Evolutionary conservation across 2,888 invertebrate genomes (phyloP), one percentile per base, ranked within the genome.

Genomic region (Perdita meconis): DNA sequence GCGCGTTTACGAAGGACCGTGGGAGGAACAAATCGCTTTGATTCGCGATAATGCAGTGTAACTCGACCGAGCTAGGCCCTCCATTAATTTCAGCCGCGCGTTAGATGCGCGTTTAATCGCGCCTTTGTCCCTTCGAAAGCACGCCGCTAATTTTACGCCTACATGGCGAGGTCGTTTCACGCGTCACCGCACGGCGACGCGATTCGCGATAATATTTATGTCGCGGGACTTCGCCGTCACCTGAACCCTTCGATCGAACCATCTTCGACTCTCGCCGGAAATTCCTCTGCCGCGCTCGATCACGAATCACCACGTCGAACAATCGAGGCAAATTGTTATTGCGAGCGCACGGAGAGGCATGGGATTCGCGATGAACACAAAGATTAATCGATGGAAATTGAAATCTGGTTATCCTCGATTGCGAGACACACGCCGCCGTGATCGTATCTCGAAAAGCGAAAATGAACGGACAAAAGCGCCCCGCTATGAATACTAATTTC

Each of bases 11-110:
- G 34, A 24, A 50, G 24, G 19, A n/a, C 19, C 55, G 38, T 8
- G 36, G 65, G 22, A 34, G 26, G 50, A 6, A 3, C 38, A 13
- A 57, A 50, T 66, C 65, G 44, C 30, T 47, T 24, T 34, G 19
- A 22, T 22, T 40, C 12, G 22, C 47, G 38, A 65, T 30, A 30
- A 47, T 19, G 50, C 50, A 26, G 19, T 40, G 19, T 51, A 51
- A 30, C 40, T 22, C 26, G 51, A 22, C 40, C 40, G 36, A 67
- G 8, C 16, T 12, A 10, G 16, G n/a, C 12, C 22, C 26, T 53
- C 68, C 56, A 56, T 74, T 74, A 56, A 70, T 70, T 70, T 74
- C 56, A 51, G 57, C 70, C 30, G 70, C 2, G 34, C 26, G 40
- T 57, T 51, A 51, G 56, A 70, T 51, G 56, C 26, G 19, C 38